Conservation (phyloP, 2,797 vertebrate species). For the Macropus fuliginosus region DNA sequence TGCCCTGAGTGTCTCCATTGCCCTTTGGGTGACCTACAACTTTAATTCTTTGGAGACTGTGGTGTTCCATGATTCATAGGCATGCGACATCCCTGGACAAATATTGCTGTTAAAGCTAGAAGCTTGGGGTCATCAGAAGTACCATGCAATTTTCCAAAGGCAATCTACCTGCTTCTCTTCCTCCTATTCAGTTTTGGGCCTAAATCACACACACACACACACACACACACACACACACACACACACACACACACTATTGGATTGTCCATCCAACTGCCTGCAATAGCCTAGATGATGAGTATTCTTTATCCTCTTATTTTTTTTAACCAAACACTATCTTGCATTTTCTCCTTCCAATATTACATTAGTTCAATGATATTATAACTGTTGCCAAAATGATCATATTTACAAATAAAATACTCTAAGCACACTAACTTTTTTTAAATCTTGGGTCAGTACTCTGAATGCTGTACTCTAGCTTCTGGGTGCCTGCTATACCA, state of each 20-base stretch:
- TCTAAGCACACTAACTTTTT: slow-evolving; percentile 2
- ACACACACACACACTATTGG: neutral
- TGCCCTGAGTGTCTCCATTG: neutral
- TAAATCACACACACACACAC: neutral
- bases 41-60: neutral
- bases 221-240: no score
- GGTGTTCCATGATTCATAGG: neutral
- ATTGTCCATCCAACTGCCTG: neutral
- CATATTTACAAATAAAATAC: slow-evolving; percentile 30
- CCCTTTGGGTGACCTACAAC: neutral
- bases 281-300: neutral
- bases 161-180: neutral
- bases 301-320: neutral
- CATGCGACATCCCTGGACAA: neutral
- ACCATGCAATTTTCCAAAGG: neutral
- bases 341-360: slow-evolving; percentile 20
- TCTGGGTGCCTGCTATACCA: neutral
- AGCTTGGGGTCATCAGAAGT: neutral
- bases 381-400: neutral
- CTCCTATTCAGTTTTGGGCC: neutral
- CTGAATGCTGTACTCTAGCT: neutral
- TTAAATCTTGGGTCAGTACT: neutral
- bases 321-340: neutral
- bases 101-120: neutral
- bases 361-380: neutral